Evolutionary conservation across 2,888 invertebrate genomes (phyloP), one percentile per base, ranked within the genome.

Genomic region (Neoitamus cyanurus): DNA sequence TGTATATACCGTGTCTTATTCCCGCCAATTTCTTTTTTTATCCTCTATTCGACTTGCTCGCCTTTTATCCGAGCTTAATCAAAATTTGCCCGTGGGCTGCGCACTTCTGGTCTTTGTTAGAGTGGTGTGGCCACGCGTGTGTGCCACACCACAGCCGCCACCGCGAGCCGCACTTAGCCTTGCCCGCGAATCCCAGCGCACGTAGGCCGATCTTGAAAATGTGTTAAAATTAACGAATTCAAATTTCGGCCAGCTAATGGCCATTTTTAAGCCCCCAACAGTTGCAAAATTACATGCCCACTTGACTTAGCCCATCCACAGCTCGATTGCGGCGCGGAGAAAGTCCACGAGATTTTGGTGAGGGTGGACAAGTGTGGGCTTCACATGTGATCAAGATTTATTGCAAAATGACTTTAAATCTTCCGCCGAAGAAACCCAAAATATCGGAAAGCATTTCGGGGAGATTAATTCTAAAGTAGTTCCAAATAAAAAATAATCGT

Each of bases 91-190:
- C 78, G 78, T 78, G 78, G 78, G 78, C 48, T 20, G 78, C 30
- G 15, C 58, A 78, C 78, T 78, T 78, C 58, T 78, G 78, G 58
- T 30, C 78, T 58, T 78, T 78, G 78, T 75, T 42, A 75, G 46
- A 75, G 25, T 46, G 25, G 37, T 46, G 30, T 11, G 75, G 20
- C 15, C 15, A 25, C 25, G 36, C 15, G 37, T 42, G 48, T 20
- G 48, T 7, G 37, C 37, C 37, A 25, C 37, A 13, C 13, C 11
- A 25, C 25, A 6, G 7, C 9, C 28, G 13, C 4, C 2, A 20
- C 25, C 58, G 15, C 58, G 25, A 9, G 58, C 11, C 25, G 58
- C 25, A 37, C 48, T 58, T 48, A 42, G 78, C 78, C 78, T 28
- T 15, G 58, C 58, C 58, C 58, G 58, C 58, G 58, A 58, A 58